Base-by-base conservation (phyloP, 64 coral and sea anemone species). In the Acropora tenuis region DNA sequence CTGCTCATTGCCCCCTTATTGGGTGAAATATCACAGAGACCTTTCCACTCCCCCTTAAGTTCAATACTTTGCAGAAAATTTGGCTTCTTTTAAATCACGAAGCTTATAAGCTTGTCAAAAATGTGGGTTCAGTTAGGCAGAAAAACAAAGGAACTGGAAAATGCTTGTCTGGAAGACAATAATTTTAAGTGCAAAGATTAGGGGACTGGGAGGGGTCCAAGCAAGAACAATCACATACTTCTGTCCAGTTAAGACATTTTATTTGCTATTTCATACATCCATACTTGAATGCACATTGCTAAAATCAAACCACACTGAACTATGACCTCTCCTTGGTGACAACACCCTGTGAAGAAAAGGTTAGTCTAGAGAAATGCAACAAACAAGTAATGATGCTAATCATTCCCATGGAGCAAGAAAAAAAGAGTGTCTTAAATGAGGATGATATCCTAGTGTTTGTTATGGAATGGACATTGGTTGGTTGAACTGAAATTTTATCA, bases 401-500 rank as follows among this genome's bases (percentile, higher is more conserved):
- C 16, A 18, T 18, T 12, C 10, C 7, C 11, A 78, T 68, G 3
- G 47, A 9, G 57, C 41, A 45, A 17, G 43, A 30, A 18, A 45
- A 15, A 17, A 5, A 15, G 30, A 13, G 52, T 82, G 5, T 43
- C 13, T 4, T 45, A 16, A 1, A 10, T 63, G 4, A 18, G 48
- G 42, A 8, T 82, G 17, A 83, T 46, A 67, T 47, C 12, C 43
- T 2, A 68, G 2, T 67, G n/a, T 4, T 20, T 67, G n/a, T 83
- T 83, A 45, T 16, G 57, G 80, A 68, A 67, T 40, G 41, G 11
- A 60, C 59, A 47, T 15, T 67, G 40, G 15, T 46, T 67, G 15
- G 80, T 46, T 83, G 6, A 83, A 83, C 67, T 85, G 61, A 71
- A 71, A 71, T 71, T 71, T 84, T n/a, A 84, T 67, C 16, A 69